Percentiles rank a stretch among this genome's conserved stretches.
These are phyloP conservation scores for Cremastinae sp. DNA, from an alignment of 2,888 invertebrate species.

Conservation along the genomic window DNA sequence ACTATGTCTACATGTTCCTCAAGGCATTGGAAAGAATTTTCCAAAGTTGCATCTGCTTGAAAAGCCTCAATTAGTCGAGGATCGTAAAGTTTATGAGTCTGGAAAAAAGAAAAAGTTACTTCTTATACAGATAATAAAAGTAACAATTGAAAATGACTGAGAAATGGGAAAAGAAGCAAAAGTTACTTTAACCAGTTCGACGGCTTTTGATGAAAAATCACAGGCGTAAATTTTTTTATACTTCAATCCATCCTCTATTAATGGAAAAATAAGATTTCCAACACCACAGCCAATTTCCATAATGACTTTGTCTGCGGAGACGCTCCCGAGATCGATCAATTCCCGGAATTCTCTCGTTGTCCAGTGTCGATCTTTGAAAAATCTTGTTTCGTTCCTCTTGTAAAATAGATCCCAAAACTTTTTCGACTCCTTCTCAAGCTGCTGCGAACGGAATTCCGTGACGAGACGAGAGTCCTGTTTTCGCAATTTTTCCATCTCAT, in stretches of 20 bases:
- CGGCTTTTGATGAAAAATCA: conserved; percentile 95
- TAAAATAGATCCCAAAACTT: conserved; percentile 98
- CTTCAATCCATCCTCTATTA: conserved; percentile 88
- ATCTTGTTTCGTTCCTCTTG: conserved; percentile 94
- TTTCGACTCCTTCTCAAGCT: conserved; percentile 90
- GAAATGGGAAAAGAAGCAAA: too few species aligned
- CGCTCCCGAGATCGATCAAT: conserved; percentile 83
- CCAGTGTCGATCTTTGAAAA: conserved; percentile 98
- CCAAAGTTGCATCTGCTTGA: conserved; percentile 90
- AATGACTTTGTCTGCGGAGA: conserved; percentile 80
- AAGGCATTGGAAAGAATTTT: conserved; percentile 82
- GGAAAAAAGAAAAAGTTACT: too few species aligned
- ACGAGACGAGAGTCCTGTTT: conserved; percentile 87
- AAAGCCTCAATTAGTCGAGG: conserved; percentile 87
- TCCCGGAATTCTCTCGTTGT: conserved; percentile 96
- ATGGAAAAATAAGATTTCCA: conserved; percentile 96
- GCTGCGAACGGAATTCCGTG: conserved; percentile 87
- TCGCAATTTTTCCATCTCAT: conserved; percentile 84
- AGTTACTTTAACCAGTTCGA: conserved; percentile 90
- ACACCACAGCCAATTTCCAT: conserved; percentile 97
- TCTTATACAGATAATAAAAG: too few species aligned
- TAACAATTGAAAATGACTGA: too few species aligned
- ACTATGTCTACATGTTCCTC: conserved; percentile 87
- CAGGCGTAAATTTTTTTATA: conserved; percentile 88
- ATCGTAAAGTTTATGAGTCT: conserved; percentile 84